Percentiles rank a stretch among this genome's conserved stretches.
Evolutionary conservation across 1,140 invertebrate species (phyloP).

Genomic region (Dreissena rostriformis): DNA sequence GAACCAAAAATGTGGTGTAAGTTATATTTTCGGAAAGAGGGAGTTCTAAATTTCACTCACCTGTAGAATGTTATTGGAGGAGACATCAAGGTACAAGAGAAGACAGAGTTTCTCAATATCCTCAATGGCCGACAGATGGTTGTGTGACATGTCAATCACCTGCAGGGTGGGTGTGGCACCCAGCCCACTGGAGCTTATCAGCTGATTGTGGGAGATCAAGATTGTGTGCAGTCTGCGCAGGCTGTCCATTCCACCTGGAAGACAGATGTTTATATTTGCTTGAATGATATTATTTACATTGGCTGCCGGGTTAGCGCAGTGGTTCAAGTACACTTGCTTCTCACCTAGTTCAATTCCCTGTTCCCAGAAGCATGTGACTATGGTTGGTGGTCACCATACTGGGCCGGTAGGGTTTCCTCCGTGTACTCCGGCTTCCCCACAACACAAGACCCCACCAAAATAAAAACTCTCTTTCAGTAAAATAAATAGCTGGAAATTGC

Average conservation of each 20-base stretch:
- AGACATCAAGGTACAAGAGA: constrained; percentile 65
- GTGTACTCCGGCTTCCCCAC: too few relatives aligned
- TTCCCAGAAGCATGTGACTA: too few relatives aligned
- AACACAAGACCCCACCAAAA: too few relatives aligned
- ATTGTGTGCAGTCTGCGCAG: constrained; percentile 74
- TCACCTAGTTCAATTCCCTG: too few relatives aligned
- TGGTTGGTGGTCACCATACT: too few relatives aligned
- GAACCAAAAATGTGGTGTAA: too few relatives aligned
- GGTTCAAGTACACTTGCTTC: too few relatives aligned
- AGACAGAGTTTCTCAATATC: constrained; percentile 74
- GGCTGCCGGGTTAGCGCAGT: too few relatives aligned
- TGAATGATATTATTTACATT: neutral
- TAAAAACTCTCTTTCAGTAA: too few relatives aligned
- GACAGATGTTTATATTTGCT: neutral
- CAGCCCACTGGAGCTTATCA: constrained; percentile 73
- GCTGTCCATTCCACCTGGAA: constrained; percentile 68
- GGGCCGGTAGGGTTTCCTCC: too few relatives aligned
- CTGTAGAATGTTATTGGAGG: constrained; percentile 75
- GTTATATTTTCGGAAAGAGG: too few relatives aligned
- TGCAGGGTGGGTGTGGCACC: constrained; percentile 72
- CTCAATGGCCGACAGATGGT: constrained; percentile 70
- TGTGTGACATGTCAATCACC: constrained; percentile 73
- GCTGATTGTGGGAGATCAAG: constrained; percentile 72
- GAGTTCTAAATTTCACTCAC: constrained; percentile 51
- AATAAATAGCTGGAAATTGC: too few relatives aligned